Evolutionary conservation across 2,113 vertebrate genomes (phyloP).

Genomic region (Paedocypris sp.): DNA sequence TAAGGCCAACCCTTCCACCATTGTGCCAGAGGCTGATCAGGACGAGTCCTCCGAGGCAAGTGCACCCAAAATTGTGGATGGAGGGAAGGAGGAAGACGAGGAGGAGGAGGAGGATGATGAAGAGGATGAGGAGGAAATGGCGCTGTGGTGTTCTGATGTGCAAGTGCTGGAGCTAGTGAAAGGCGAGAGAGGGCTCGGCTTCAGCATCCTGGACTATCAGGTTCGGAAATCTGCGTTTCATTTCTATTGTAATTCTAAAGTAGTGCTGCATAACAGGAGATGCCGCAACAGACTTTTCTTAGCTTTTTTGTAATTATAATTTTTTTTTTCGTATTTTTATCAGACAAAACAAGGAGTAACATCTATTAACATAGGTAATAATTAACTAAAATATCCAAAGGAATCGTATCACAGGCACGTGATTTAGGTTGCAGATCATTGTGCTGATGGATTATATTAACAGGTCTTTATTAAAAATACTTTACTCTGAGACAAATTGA

Average conservation of each 20-base stretch:
- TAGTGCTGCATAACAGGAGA: too few relatives aligned
- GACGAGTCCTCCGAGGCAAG: not conserved
- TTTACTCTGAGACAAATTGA: too few relatives aligned
- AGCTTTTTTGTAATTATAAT: not conserved
- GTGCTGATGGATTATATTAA: too few relatives aligned
- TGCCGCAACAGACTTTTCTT: too few relatives aligned
- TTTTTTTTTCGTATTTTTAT: not conserved
- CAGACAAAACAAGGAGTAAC: not conserved
- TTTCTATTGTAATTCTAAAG: not conserved
- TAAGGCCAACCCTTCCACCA: too few relatives aligned
- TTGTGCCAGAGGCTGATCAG: conserved; percentile 28
- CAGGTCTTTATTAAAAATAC: too few relatives aligned
- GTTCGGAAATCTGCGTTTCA: conserved; percentile 49
- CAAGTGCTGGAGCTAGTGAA: conserved; percentile 76
- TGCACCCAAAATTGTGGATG: conserved; percentile 40
- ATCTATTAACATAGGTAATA: too few relatives aligned
- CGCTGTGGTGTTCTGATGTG: conserved; percentile 81
- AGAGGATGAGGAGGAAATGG: conserved; percentile 73
- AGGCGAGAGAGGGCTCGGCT: conserved; percentile 77
- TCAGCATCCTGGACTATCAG: conserved; percentile 98
- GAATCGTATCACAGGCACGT: not conserved
- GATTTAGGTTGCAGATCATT: too few relatives aligned
- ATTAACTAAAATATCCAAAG: not conserved
- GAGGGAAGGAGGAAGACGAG: not conserved
- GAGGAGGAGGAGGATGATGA: conserved; percentile 50